Percentiles rank a stretch among this genome's conserved stretches.
Evolutionary conservation across 2,113 vertebrate genomes (phyloP).

Genomic region (Chaetorhynchus papuensis): DNA sequence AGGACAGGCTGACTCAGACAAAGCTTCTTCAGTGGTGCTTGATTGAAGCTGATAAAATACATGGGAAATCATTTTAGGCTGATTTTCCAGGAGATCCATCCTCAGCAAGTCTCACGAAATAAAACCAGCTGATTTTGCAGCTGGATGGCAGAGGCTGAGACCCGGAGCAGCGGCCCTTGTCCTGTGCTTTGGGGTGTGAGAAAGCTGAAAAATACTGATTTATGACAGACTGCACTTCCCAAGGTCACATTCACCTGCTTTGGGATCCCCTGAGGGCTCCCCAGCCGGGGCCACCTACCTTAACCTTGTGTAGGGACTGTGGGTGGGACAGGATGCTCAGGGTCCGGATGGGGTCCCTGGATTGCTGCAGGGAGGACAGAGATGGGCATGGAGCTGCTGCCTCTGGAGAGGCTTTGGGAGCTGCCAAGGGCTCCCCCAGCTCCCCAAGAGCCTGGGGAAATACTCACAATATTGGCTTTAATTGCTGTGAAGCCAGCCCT

Average conservation of each 20-base stretch:
- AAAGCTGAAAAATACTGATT: not conserved
- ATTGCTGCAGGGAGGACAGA: slow-evolving; percentile 52
- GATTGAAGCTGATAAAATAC: not conserved
- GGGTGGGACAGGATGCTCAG: slow-evolving; percentile 66
- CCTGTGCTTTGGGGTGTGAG: not conserved
- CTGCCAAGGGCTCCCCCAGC: not conserved
- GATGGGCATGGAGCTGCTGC: not conserved
- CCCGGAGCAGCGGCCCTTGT: fast-evolving
- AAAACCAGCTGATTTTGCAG: not conserved
- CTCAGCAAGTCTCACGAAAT: not conserved
- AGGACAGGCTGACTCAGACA: not conserved
- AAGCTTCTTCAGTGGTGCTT: not conserved
- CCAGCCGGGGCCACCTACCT: slow-evolving; percentile 44
- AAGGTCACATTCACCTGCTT: not conserved
- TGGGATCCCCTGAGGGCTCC: not conserved
- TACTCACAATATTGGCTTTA: slow-evolving; percentile 68
- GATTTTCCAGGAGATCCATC: not conserved
- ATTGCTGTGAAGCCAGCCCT: slow-evolving; percentile 61
- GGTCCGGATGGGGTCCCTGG: slow-evolving; percentile 60
- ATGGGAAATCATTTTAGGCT: not conserved
- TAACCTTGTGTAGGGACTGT: slow-evolving; percentile 20
- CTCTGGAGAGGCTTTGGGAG: not conserved
- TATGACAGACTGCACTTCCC: fast-evolving
- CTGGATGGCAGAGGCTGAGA: not conserved
- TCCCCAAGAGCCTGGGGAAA: not conserved